Conservation (phyloP, 2,113 vertebrate genomes). For the Catharus minimus region DNA sequence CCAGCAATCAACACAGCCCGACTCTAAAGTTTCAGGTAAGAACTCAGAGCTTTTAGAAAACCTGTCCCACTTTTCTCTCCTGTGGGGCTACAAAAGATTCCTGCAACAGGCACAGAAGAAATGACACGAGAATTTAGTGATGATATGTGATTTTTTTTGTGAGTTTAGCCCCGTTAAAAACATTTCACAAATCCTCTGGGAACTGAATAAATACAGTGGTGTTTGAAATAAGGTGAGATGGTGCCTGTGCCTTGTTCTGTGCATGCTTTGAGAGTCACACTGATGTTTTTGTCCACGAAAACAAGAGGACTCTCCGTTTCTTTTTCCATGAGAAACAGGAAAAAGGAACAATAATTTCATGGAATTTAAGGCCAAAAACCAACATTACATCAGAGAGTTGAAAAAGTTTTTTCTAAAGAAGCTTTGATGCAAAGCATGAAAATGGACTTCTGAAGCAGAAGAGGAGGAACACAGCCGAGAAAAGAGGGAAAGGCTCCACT, state of each 20-base stretch:
- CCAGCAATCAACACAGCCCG: not conserved
- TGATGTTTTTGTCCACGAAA: rapidly evolving
- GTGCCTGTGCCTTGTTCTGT: not conserved
- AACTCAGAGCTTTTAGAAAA: not conserved
- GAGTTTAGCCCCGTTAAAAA: not conserved
- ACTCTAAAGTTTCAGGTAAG: not conserved
- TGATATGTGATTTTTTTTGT: rapidly evolving
- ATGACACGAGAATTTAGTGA: rapidly evolving
- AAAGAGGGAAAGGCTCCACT: not conserved
- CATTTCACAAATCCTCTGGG: rapidly evolving
- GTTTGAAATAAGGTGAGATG: not conserved
- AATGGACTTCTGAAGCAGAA: not conserved
- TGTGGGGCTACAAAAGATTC: not conserved
- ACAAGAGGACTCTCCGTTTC: rapidly evolving
- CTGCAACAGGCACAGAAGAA: not conserved
- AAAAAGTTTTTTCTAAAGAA: not conserved
- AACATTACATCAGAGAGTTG: rapidly evolving
- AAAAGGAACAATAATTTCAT: too few relatives aligned
- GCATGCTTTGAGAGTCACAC: not conserved
- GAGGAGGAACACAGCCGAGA: rapidly evolving
- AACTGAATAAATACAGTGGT: not conserved
- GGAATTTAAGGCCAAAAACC: not conserved
- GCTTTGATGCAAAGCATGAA: rapidly evolving
- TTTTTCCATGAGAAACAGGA: not conserved
- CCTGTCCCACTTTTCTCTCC: not conserved